Percentiles rank a stretch among this genome's conserved stretches.
These are phyloP conservation scores for Megaceryle maxima DNA, from an alignment of 2,113 vertebrate genomes.

Conservation along the genomic window DNA sequence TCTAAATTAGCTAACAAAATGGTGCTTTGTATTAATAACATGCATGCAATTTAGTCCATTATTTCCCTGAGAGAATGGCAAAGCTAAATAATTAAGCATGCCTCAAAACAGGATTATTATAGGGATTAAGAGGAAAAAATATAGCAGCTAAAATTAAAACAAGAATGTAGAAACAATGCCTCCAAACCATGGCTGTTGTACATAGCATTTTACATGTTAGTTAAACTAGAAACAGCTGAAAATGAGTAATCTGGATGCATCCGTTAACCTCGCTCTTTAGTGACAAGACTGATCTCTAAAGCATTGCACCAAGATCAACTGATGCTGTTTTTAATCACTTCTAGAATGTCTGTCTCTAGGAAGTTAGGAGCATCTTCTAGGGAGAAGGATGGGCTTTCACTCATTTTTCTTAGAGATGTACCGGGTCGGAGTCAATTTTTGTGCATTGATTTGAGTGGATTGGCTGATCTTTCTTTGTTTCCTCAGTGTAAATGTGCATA, in stretches of 20 bases:
- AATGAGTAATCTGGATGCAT: constrained; percentile 48
- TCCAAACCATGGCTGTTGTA: constrained; percentile 40
- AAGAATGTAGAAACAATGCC: constrained; percentile 53
- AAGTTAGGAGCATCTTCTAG: not conserved
- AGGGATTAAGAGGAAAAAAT: constrained; percentile 56
- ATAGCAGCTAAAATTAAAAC: constrained; percentile 44
- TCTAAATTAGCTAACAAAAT: constrained; percentile 64
- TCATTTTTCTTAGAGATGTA: not conserved
- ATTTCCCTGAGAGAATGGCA: constrained; percentile 58
- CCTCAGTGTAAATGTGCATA: not conserved
- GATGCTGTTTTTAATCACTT: constrained; percentile 1
- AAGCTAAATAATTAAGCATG: constrained; percentile 65
- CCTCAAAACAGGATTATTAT: constrained; percentile 52
- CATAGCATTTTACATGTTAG: constrained; percentile 40
- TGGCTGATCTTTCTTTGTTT: not conserved
- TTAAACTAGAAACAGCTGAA: constrained; percentile 66
- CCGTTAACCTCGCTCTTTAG: constrained; percentile 26
- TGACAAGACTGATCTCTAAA: constrained; percentile 3
- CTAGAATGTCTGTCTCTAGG: not conserved
- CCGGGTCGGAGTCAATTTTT: not conserved
- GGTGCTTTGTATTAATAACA: constrained; percentile 57
- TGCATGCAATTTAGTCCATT: constrained; percentile 27
- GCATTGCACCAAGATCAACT: not conserved
- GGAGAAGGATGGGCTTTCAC: not conserved
- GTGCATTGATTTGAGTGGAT: not conserved